Evolutionary conservation across 2,113 vertebrate genomes (phyloP), one percentile per base, ranked within the genome.

Genomic region (Climacteris rufus): DNA sequence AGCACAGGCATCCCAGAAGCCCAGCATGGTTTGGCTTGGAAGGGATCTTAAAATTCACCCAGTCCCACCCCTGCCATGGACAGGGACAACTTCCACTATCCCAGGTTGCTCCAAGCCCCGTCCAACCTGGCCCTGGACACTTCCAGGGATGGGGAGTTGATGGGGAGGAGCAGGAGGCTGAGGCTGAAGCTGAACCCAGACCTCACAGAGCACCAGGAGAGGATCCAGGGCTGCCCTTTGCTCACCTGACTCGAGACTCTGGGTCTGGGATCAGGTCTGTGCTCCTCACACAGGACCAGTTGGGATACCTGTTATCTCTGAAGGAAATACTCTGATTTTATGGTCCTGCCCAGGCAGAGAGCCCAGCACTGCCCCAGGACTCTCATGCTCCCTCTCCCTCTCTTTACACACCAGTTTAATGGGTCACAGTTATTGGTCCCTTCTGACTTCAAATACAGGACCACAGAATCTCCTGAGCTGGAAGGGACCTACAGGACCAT

Each of bases 161-260:
- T 0, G 0, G n/a, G 33, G 27, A 59, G 78, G 47, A 40, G n/a
- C 42, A 8, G 4, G 6, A 7, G 21, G 47, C 15, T 47, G 90
- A 19, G 37, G 16, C 31, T 72, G 72, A 4, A 22, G 28, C 1
- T 12, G 72, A 10, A 9, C 9, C 11, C 31, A 15, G 40, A 64
- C 3, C 40, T 49, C 45, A 6, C 14, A 6, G 54, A 76, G 66
- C 23, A n/a, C 30, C 70, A 45, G 11, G 14, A 31, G 35, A 2
- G 2, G 18, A 18, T 2, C 8, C 14, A 28, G 70, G 37, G 56
- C 28, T 30, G 33, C 24, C 27, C 30, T 47, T 6, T 1, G 59
- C 6, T 30, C n/a, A 17, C 33, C 57, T 10, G 50, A 0, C 9
- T 0, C 4, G 0, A 45, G 21, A 2, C 15, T 2, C 16, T 2